A percentile compares a stretch with the other conserved stretches of the same genome.
These are phyloP conservation scores for Cichlasoma orientale DNA, from an alignment of 2,797 vertebrate genomes.

Conservation along the genomic window DNA sequence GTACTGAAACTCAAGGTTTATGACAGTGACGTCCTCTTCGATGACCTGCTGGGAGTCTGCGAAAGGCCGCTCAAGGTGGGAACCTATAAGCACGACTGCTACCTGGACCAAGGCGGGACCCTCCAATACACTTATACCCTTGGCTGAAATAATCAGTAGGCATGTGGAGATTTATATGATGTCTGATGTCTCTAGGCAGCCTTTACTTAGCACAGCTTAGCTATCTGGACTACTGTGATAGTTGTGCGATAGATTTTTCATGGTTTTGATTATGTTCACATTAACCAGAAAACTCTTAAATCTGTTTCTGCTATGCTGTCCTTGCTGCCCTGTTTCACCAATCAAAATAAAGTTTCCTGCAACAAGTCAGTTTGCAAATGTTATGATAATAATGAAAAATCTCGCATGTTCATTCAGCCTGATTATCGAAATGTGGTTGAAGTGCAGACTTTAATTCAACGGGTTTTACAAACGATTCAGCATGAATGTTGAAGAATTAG, in stretches of 20 bases:
- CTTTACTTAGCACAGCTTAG: fast-evolving
- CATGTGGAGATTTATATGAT: background rate
- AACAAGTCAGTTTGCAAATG: background rate
- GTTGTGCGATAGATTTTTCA: background rate
- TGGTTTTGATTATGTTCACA: background rate
- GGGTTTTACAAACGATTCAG: too few species aligned
- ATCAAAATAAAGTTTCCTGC: background rate
- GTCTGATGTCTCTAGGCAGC: background rate
- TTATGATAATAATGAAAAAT: too few species aligned
- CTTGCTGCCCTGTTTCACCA: background rate
- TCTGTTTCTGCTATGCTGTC: fast-evolving
- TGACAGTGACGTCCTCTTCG: background rate
- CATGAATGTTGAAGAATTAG: too few species aligned
- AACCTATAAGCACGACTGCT: slow-evolving; percentile 45
- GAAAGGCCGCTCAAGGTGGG: slow-evolving; percentile 30
- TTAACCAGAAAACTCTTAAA: background rate
- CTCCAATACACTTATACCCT: slow-evolving; percentile 59
- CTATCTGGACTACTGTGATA: fast-evolving
- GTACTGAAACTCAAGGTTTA: slow-evolving; percentile 46
- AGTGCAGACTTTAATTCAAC: too few species aligned
- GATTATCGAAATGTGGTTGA: too few species aligned
- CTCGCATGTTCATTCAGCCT: too few species aligned
- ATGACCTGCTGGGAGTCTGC: slow-evolving; percentile 61
- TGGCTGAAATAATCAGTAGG: background rate
- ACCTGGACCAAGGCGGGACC: slow-evolving; percentile 48